These are phyloP conservation scores for Parthenolecanium corni DNA, from an alignment of 2,888 invertebrate genomes.

Conservation along the genomic window DNA sequence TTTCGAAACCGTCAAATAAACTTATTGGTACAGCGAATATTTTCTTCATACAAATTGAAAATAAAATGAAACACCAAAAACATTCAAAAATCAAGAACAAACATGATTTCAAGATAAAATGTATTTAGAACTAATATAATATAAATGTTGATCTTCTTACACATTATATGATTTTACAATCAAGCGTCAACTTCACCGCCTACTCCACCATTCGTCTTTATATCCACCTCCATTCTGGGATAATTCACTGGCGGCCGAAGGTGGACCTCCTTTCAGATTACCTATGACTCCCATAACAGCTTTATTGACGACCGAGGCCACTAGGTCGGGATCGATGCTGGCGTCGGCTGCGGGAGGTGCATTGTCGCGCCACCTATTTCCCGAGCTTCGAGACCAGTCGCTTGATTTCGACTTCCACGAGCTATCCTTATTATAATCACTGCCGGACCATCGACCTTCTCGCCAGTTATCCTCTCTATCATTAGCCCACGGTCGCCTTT, in stretches of 20 bases:
- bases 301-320: constrained; percentile 32
- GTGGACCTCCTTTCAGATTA: constrained; percentile 30
- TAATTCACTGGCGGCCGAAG: constrained; percentile 15
- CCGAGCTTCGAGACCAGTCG: constrained; percentile 13
- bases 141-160: too few species aligned
- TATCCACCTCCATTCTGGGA: constrained; percentile 20
- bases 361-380: constrained; percentile 25
- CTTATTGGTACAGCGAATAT: too few species aligned
- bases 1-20: too few species aligned
- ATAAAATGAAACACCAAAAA: too few species aligned
- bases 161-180: too few species aligned
- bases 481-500: constrained; percentile 27
- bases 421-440: constrained; percentile 22
- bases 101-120: too few species aligned
- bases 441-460: constrained; percentile 30
- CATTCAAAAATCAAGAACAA: too few species aligned
- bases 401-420: constrained; percentile 18
- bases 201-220: constrained; percentile 26
- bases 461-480: constrained; percentile 21
- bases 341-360: constrained; percentile 21
- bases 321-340: constrained; percentile 30
- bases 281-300: constrained; percentile 31
- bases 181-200: constrained; percentile 1
- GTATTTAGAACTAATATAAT: too few species aligned
- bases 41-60: too few species aligned